phyloP scores from a whole-genome alignment of 1,140 invertebrate species.

The Pristionchus pacificus region DNA sequence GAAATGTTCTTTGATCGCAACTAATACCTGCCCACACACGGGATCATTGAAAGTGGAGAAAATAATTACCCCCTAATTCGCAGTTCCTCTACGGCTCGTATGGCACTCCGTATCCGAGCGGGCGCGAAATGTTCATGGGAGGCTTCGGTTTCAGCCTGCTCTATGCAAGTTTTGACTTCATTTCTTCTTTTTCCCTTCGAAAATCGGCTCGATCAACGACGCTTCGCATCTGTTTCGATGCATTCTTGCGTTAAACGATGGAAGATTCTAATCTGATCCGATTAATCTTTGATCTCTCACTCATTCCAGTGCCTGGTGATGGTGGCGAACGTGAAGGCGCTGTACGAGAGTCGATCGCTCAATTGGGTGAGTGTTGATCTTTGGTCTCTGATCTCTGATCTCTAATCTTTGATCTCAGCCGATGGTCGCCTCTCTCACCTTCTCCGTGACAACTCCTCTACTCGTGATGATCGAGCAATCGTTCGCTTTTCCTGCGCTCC shows the following conservation, averaged over 20 bases:
- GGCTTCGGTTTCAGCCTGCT: neutral
- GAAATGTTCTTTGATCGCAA: too few relatives aligned
- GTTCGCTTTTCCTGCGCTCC: too few relatives aligned
- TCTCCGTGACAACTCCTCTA: neutral
- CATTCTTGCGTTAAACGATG: too few relatives aligned
- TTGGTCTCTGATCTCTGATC: neutral
- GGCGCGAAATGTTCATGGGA: neutral
- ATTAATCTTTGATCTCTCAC: neutral
- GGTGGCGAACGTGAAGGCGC: neutral
- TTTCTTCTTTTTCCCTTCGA: too few relatives aligned
- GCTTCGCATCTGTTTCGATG: too few relatives aligned
- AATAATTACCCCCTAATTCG: too few relatives aligned
- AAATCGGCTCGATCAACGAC: too few relatives aligned
- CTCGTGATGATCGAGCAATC: neutral
- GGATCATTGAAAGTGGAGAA: too few relatives aligned
- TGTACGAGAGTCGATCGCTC: neutral
- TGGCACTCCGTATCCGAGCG: neutral
- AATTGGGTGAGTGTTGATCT: neutral
- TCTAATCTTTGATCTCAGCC: neutral
- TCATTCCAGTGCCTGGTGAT: neutral
- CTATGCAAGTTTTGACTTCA: neutral
- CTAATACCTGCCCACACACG: too few relatives aligned
- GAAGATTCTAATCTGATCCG: too few relatives aligned
- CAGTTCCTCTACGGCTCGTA: neutral
- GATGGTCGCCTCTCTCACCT: neutral